Evolutionary conservation across 2,797 vertebrate genomes (phyloP).

Genomic region (Oophaga sylvatica): DNA sequence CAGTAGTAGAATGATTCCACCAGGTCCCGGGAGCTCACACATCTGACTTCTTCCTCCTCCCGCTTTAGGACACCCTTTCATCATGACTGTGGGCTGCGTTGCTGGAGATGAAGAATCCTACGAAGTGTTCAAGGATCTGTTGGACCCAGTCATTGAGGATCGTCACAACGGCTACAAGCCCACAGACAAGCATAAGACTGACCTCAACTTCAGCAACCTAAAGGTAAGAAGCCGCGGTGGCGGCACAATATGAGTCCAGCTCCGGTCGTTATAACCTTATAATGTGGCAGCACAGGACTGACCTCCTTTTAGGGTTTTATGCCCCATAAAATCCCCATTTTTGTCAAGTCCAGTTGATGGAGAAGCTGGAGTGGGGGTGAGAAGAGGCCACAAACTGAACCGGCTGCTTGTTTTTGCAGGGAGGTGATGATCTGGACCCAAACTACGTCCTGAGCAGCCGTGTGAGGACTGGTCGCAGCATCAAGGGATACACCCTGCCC

Average conservation of each 20-base stretch:
- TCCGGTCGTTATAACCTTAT: not conserved
- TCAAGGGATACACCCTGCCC: conserved; percentile 83
- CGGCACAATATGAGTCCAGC: not conserved
- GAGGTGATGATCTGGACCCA: conserved; percentile 82
- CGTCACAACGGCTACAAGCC: conserved; percentile 90
- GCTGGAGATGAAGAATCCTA: conserved; percentile 92
- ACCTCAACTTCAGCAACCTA: conserved; percentile 93
- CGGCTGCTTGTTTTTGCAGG: conserved; percentile 62
- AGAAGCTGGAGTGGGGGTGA: not conserved
- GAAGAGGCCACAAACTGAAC: not conserved
- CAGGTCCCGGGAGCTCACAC: not conserved
- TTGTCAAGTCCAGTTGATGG: not conserved
- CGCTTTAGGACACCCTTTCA: conserved; percentile 86
- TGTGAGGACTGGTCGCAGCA: conserved; percentile 82
- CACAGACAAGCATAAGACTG: conserved; percentile 92
- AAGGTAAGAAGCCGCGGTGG: conserved; percentile 68
- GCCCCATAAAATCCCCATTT: not conserved
- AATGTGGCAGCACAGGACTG: not conserved
- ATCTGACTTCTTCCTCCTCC: not conserved
- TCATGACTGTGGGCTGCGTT: conserved; percentile 95
- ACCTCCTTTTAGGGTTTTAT: not conserved
- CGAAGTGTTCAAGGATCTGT: conserved; percentile 85
- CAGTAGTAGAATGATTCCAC: too few species aligned
- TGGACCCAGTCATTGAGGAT: conserved; percentile 89
- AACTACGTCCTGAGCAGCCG: conserved; percentile 83